Percentiles rank a stretch among this genome's conserved stretches.
Evolutionary conservation across 1,140 invertebrate genomes (phyloP).

Genomic region (Microplitis mediator): DNA sequence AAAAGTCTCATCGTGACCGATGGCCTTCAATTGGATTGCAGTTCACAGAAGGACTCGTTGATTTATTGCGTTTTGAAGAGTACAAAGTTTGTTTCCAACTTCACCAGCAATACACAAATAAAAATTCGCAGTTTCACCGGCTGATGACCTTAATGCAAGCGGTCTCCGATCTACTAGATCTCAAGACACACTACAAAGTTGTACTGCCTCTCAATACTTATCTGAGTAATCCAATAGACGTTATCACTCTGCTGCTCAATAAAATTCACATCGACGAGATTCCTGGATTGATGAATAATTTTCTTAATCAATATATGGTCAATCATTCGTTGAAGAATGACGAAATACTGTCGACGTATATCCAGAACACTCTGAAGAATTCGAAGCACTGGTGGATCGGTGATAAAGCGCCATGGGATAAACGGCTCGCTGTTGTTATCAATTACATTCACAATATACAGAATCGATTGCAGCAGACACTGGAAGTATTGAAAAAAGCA

Average conservation of each 20-base stretch:
- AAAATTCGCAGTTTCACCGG: slow-evolving; percentile 37
- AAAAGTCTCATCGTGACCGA: slow-evolving; percentile 36
- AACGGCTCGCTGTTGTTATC: slow-evolving; percentile 42
- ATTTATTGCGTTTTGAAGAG: slow-evolving; percentile 42
- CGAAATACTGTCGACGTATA: slow-evolving; percentile 42
- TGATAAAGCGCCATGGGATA: slow-evolving; percentile 52
- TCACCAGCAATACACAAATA: slow-evolving; percentile 37
- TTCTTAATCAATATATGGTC: slow-evolving; percentile 48
- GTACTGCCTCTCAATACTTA: slow-evolving; percentile 45
- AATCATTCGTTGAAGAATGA: slow-evolving; percentile 51
- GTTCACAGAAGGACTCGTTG: slow-evolving; percentile 43
- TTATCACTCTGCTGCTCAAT: slow-evolving; percentile 43
- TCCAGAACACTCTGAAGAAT: slow-evolving; percentile 45
- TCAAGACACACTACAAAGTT: slow-evolving; percentile 47
- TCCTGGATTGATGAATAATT: slow-evolving; percentile 40
- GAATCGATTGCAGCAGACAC: slow-evolving; percentile 45
- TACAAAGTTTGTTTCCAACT: slow-evolving; percentile 31
- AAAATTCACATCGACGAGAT: slow-evolving; percentile 45
- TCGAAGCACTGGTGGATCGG: slow-evolving; percentile 49
- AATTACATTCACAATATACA: slow-evolving; percentile 44
- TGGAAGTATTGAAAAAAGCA: slow-evolving; percentile 48
- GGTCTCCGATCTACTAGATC: slow-evolving; percentile 44
- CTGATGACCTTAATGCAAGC: slow-evolving; percentile 40
- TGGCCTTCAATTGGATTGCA: slow-evolving; percentile 53
- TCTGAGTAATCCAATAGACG: slow-evolving; percentile 41